phyloP scores from a whole-genome alignment of 2,797 vertebrate species.

The Channallabes apus region DNA sequence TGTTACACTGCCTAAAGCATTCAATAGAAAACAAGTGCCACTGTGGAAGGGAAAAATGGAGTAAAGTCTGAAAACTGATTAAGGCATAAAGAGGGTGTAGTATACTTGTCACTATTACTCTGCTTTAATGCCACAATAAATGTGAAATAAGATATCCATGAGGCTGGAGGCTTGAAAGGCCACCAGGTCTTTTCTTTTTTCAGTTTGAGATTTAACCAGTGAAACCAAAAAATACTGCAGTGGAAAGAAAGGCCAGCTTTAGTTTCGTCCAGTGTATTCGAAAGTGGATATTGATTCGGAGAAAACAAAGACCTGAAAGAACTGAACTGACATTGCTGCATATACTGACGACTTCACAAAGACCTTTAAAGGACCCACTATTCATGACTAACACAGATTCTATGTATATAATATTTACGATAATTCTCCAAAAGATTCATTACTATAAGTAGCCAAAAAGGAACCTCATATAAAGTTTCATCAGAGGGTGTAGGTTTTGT shows the following conservation, averaged over 20 bases:
- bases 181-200: neutral
- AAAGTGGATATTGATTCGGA: slow-evolving; percentile 12
- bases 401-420: neutral
- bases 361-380: neutral
- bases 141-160: slow-evolving; percentile 6
- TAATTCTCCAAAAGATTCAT: neutral
- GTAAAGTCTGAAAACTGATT: slow-evolving; percentile 30
- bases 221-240: slow-evolving; percentile 20
- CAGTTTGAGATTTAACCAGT: slow-evolving; percentile 13
- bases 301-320: neutral
- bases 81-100: slow-evolving; percentile 35
- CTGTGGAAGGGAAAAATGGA: neutral
- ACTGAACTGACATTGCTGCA: neutral
- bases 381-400: neutral
- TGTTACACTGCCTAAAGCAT: slow-evolving; percentile 13
- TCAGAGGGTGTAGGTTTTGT: neutral
- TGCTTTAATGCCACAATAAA: slow-evolving; percentile 42
- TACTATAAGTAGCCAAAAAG: neutral
- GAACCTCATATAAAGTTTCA: neutral
- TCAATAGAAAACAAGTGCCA: slow-evolving; percentile 3
- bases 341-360: neutral
- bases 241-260: neutral
- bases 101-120: slow-evolving; percentile 33
- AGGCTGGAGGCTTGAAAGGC: slow-evolving; percentile 10
- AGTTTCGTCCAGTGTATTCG: neutral